These are phyloP conservation scores for Papilio protenor DNA, from an alignment of 2,888 invertebrate genomes.

Conservation along the genomic window DNA sequence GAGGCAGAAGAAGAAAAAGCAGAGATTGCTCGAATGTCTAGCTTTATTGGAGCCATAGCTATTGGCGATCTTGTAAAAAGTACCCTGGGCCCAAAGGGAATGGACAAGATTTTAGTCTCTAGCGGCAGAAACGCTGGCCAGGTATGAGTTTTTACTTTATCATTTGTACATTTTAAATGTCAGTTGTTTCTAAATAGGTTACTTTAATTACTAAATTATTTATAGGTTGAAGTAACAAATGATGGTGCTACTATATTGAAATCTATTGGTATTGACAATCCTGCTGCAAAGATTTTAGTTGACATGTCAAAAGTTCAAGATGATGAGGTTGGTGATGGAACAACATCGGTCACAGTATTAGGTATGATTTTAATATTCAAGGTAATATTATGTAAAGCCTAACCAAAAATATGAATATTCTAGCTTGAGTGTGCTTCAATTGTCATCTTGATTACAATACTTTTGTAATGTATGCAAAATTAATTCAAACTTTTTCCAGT, in stretches of 20 bases:
- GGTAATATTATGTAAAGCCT: not conserved
- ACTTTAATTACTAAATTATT: slow-evolving; percentile 36
- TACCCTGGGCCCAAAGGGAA: slow-evolving; percentile 99
- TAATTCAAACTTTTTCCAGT: too few species aligned
- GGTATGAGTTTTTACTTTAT: slow-evolving; percentile 57
- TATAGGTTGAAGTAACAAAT: slow-evolving; percentile 97
- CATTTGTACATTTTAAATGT: not conserved
- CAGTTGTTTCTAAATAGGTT: not conserved
- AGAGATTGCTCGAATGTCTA: slow-evolving; percentile 98
- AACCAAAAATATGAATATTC: too few species aligned
- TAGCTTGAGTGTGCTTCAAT: not conserved
- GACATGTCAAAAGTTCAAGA: slow-evolving; percentile 99
- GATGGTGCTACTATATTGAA: slow-evolving; percentile 87
- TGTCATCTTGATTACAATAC: too few species aligned
- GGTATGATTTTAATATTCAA: slow-evolving; percentile 70
- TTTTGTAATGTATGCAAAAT: too few species aligned
- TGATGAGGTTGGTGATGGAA: slow-evolving; percentile 99
- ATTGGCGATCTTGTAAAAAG: slow-evolving; percentile 99
- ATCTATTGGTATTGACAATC: slow-evolving; percentile 98
- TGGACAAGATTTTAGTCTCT: slow-evolving; percentile 96
- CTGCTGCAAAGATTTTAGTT: slow-evolving; percentile 99
- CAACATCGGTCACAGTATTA: slow-evolving; percentile 98
- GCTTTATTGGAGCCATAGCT: slow-evolving; percentile 99
- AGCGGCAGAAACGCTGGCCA: slow-evolving; percentile 91
- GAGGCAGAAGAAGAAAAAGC: slow-evolving; percentile 99